These are phyloP conservation scores for Neolamprologus hecqui DNA, from an alignment of 2,113 vertebrate genomes.

Conservation along the genomic window DNA sequence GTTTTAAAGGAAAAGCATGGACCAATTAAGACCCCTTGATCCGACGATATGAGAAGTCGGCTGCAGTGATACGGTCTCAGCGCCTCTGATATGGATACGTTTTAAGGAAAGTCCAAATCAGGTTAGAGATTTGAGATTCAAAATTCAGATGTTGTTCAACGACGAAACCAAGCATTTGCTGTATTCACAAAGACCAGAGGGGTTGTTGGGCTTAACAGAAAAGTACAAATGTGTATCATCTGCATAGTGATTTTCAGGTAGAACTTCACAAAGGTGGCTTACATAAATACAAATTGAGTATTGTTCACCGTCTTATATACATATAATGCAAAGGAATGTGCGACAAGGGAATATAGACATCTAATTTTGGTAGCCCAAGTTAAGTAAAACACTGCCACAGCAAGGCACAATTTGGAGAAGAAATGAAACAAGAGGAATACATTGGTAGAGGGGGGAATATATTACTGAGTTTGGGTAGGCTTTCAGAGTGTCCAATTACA, in stretches of 20 bases:
- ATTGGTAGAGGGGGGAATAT: constrained; percentile 21
- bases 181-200: neutral
- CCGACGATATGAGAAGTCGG: neutral
- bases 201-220: neutral
- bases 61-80: neutral
- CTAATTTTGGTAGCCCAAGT: neutral
- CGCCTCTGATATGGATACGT: neutral
- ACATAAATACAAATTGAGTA: neutral
- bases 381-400: neutral
- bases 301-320: neutral
- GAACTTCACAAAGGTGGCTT: neutral
- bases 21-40: neutral
- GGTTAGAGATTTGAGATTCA: neutral
- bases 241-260: neutral
- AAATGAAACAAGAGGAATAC: neutral
- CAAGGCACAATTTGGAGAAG: neutral
- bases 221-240: neutral
- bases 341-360: neutral
- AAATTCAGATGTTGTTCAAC: neutral
- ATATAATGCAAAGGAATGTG: neutral
- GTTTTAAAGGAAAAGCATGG: neutral
- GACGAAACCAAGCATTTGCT: neutral
- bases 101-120: neutral
- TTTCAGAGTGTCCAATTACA: constrained; percentile 23
- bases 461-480: constrained; percentile 2